Evolutionary conservation across 2,797 vertebrate genomes (phyloP), one percentile per base, ranked within the genome.

Genomic region (Bucorvus abyssinicus): DNA sequence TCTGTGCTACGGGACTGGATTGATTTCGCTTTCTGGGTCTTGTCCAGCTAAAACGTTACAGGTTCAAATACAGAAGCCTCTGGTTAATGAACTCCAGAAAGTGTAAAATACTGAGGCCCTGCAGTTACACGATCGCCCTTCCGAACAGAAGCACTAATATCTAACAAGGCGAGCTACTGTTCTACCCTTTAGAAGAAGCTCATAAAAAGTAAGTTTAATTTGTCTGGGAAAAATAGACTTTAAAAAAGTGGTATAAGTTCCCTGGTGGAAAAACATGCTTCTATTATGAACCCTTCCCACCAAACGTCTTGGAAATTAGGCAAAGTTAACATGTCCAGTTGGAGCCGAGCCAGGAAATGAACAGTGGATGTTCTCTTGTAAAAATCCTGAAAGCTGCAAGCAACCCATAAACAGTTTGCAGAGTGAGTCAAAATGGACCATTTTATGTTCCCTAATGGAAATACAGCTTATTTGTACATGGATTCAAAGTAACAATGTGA

Each of bases 281-380:
- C 82, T 91, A 80, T 96, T 97, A 96, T 94, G 96, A 94, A 93
- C 95, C 76, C 92, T 97, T 97, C 96, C 96, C 95, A 98, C 70
- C 71, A 95, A 98, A 97, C 89, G 97, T 96, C 97, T 98, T 97
- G 97, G 98, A 98, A 98, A 98, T 97, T 96, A 97, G 93, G 97
- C 97, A 97, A 96, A 97, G 97, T 97, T 97, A 98, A 96, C 97
- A 97, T 95, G 92, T 96, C 93, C 95, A 95, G 64, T 96, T 98
- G 98, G 97, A 98, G 88, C 34, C 0, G 34, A 47, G 97, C 98
- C 98, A 98, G 94, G 96, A 95, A 97, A 92, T 16, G 95, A 98
- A 98, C 98, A 98, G 96, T 97, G 97, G 97, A 98, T 97, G 96
- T 97, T 98, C 97, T 98, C 97, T 98, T 98, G 96, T 97, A 97